A percentile compares a stretch with the other conserved stretches of the same genome.
phyloP scores from a whole-genome alignment of 2,888 invertebrate species.

The Leptopilina myrica region DNA sequence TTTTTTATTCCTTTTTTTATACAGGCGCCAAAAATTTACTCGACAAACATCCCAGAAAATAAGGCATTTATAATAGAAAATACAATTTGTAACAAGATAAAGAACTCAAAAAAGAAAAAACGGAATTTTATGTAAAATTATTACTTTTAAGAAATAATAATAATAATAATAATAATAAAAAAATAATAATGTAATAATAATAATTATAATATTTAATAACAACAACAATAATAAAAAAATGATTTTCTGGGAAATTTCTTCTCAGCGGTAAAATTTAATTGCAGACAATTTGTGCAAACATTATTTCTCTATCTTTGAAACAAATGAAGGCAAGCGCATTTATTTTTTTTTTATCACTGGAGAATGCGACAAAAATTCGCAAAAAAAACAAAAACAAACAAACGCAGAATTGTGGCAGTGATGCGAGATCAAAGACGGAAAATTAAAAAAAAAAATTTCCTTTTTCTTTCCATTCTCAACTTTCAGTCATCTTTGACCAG shows the following conservation, averaged over 20 bases:
- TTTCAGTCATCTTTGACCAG: conserved; percentile 4
- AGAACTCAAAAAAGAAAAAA: not conserved
- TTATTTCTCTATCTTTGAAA: not conserved
- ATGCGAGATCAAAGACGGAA: conserved; percentile 31
- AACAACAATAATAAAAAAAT: not conserved
- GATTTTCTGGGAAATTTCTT: conserved; percentile 30
- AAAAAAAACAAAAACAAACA: not conserved
- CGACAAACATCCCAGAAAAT: conserved; percentile 32
- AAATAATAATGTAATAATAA: no score
- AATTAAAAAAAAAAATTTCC: conserved; percentile 1
- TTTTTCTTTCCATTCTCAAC: not conserved
- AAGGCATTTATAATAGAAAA: not conserved
- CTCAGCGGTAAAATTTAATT: conserved; percentile 16
- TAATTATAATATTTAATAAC: not conserved
- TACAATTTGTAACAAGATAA: not conserved
- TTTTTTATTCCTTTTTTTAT: conserved; percentile 35
- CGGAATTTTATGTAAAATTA: not conserved
- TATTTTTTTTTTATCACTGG: not conserved
- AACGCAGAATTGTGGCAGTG: conserved; percentile 36
- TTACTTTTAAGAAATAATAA: not conserved
- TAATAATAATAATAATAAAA: not conserved
- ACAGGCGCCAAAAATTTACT: conserved; percentile 28
- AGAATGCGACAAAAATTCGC: conserved; percentile 6
- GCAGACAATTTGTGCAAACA: conserved; percentile 29
- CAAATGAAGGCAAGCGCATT: not conserved